Percentiles rank a stretch among this genome's conserved stretches.
These are phyloP conservation scores for Diarsia mendica DNA, from an alignment of 2,888 invertebrate genomes.

Conservation along the genomic window DNA sequence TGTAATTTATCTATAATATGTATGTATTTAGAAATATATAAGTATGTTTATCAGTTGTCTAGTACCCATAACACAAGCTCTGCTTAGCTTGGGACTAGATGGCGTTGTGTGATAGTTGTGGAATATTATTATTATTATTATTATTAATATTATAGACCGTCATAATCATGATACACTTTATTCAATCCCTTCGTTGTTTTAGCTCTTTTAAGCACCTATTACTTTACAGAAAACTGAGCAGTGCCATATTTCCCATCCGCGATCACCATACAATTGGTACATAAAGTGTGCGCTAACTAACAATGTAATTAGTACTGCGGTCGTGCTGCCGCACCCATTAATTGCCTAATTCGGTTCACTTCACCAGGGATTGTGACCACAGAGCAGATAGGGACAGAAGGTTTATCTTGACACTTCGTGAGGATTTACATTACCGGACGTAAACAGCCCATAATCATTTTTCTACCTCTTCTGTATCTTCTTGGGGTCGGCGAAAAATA, in stretches of 20 bases:
- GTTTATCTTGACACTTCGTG: background rate
- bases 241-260: conserved; percentile 13
- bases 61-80: too few relatives aligned
- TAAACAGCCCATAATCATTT: too few relatives aligned
- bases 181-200: background rate
- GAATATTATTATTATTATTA: too few relatives aligned
- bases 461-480: too few relatives aligned
- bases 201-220: too few relatives aligned
- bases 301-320: conserved; percentile 54
- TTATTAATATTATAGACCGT: background rate
- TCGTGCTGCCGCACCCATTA: conserved; percentile 62
- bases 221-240: conserved; percentile 32
- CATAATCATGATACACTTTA: background rate
- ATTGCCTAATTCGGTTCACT: conserved; percentile 72
- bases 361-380: conserved; percentile 47
- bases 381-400: conserved; percentile 16
- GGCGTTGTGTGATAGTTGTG: too few relatives aligned
- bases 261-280: conserved; percentile 39
- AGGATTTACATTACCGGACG: too few relatives aligned
- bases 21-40: too few relatives aligned
- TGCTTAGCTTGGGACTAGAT: too few relatives aligned
- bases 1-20: too few relatives aligned
- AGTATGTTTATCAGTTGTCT: too few relatives aligned
- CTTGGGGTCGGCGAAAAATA: too few relatives aligned
- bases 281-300: conserved; percentile 53